phyloP scores from a whole-genome alignment of 2,888 invertebrate genomes.

The Cheilosia pagana region DNA sequence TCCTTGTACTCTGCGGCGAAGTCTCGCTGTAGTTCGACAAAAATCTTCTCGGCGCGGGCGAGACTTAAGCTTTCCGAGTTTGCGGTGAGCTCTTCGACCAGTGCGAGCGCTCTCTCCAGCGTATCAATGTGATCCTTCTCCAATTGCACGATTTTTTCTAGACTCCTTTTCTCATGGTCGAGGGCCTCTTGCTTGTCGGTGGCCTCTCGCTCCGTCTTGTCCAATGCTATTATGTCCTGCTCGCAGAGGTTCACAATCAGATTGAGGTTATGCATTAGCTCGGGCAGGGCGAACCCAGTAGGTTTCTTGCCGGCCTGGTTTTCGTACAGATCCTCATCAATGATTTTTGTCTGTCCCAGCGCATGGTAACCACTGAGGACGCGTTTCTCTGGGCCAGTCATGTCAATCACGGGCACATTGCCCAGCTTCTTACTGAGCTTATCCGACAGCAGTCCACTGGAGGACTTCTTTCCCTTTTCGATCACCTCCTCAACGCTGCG shows the following conservation, averaged over 20 bases:
- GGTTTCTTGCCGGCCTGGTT: conserved; percentile 87
- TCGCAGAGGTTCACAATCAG: conserved; percentile 96
- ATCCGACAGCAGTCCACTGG: conserved; percentile 34
- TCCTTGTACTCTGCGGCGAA: conserved; percentile 91
- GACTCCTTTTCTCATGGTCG: conserved; percentile 90
- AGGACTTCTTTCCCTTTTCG: conserved; percentile 90
- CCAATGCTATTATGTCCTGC: conserved; percentile 95
- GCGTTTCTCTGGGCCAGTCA: conserved; percentile 98
- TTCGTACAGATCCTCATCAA: conserved; percentile 86
- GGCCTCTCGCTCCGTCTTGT: conserved; percentile 89
- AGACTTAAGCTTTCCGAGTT: conserved; percentile 81
- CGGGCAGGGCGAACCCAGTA: conserved; percentile 91
- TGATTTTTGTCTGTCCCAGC: conserved; percentile 87
- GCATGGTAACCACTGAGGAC: conserved; percentile 97
- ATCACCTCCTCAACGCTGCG: conserved; percentile 94
- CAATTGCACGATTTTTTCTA: conserved; percentile 87
- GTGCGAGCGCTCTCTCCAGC: conserved; percentile 87
- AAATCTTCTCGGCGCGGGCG: conserved; percentile 83
- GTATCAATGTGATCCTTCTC: conserved; percentile 90
- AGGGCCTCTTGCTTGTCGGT: conserved; percentile 90
- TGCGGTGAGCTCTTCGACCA: conserved; percentile 86
- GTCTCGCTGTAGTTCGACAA: conserved; percentile 84
- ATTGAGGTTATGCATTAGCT: conserved; percentile 95
- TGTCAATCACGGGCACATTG: conserved; percentile 98
- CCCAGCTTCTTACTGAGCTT: conserved; percentile 87